Conservation (phyloP, 2,888 invertebrate genomes). For the Podotricha telesiphe region DNA sequence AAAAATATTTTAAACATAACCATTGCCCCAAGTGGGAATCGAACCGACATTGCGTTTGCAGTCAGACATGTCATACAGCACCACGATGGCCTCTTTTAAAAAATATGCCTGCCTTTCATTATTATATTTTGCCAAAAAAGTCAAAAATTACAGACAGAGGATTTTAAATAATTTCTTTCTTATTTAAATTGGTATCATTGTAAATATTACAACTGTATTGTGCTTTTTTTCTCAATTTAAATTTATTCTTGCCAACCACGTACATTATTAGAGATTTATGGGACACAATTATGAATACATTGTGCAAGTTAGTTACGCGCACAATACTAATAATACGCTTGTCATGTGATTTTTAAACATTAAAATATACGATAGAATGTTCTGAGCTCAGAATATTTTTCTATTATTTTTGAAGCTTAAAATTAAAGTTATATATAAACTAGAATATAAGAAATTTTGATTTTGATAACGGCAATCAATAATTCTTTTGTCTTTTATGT, state of each 20-base stretch:
- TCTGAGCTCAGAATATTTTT: background rate
- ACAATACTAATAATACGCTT: slow-evolving; percentile 40
- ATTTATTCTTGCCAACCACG: background rate
- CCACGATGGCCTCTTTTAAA: no score
- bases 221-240: background rate
- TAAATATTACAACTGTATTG: background rate
- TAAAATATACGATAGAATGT: slow-evolving; percentile 7
- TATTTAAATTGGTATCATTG: background rate
- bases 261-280: slow-evolving; percentile 35
- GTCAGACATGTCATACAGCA: no score
- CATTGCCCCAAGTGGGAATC: no score
- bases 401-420: background rate
- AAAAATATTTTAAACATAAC: no score
- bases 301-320: slow-evolving; percentile 59
- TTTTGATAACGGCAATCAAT: no score
- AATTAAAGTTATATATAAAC: no score
- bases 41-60: no score
- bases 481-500: no score
- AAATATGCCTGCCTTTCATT: no score
- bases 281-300: slow-evolving; percentile 61
- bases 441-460: no score
- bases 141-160: no score
- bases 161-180: background rate
- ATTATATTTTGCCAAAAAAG: no score
- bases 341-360: slow-evolving; percentile 28